A percentile compares a stretch with the other conserved stretches of the same genome.
phyloP scores from a whole-genome alignment of 2,888 invertebrate genomes.

The Agrochola macilenta region DNA sequence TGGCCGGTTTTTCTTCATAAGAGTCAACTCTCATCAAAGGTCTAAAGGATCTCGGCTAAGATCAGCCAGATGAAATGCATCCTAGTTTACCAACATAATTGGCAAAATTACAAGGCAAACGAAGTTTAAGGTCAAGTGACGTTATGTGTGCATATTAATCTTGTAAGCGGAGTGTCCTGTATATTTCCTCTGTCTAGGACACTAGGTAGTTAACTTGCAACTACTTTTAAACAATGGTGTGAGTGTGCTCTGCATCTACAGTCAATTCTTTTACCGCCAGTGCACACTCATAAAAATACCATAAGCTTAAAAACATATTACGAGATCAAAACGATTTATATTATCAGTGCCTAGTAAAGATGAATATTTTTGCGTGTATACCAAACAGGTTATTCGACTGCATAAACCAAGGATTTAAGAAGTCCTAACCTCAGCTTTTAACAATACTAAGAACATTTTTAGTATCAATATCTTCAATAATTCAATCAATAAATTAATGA shows the following conservation, averaged over 20 bases:
- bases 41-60: background rate
- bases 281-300: background rate
- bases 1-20: no score
- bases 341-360: background rate
- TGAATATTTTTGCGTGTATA: background rate
- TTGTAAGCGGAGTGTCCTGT: conserved; percentile 45
- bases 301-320: background rate
- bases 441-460: background rate
- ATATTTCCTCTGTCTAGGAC: background rate
- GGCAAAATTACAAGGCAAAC: conserved; percentile 5
- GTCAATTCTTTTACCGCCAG: background rate
- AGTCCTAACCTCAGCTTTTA: background rate
- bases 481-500: background rate
- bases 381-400: background rate
- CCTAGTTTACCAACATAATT: background rate
- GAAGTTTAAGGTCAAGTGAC: conserved; percentile 31
- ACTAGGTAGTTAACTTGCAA: background rate
- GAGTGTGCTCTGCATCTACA: background rate
- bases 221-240: background rate
- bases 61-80: background rate
- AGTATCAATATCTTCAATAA: no score
- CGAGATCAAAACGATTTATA: background rate
- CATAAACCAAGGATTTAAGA: background rate
- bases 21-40: no score
- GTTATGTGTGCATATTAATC: conserved; percentile 23